Conservation (phyloP, 2,797 vertebrate genomes). For the Pangasius macronema region DNA sequence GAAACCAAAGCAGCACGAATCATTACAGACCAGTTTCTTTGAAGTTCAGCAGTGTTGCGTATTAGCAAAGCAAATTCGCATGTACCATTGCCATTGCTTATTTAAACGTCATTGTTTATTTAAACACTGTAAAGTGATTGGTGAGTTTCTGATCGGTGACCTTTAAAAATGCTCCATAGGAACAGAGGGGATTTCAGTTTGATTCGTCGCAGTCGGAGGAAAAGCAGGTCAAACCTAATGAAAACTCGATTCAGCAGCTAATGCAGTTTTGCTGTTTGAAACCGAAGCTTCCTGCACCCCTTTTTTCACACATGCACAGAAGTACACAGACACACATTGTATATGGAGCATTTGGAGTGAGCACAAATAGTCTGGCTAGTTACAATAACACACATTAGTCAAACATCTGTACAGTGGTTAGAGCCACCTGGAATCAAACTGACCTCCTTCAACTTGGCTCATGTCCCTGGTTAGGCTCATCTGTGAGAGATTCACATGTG, state of each 20-base stretch:
- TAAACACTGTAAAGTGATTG: not conserved
- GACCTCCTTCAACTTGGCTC: not conserved
- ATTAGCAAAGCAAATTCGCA: not conserved
- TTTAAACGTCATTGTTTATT: not conserved
- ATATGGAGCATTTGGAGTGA: slow-evolving; percentile 11
- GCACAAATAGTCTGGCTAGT: slow-evolving; percentile 17
- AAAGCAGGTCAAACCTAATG: slow-evolving; percentile 48
- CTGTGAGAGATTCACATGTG: not conserved
- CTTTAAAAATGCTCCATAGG: not conserved
- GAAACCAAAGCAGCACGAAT: slow-evolving; percentile 29
- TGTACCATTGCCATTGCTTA: not conserved
- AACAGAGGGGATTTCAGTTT: slow-evolving; percentile 16
- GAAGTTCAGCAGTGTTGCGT: not conserved
- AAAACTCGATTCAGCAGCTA: slow-evolving; percentile 44
- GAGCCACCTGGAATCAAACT: slow-evolving; percentile 1
- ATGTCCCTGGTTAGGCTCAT: not conserved
- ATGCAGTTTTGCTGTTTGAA: slow-evolving; percentile 41
- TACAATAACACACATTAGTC: slow-evolving; percentile 1
- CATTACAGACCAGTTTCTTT: slow-evolving; percentile 11
- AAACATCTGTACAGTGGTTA: slow-evolving; percentile 5
- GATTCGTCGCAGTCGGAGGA: slow-evolving; percentile 24
- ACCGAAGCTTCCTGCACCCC: slow-evolving; percentile 2
- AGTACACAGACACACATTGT: slow-evolving; percentile 11
- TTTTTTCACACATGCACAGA: slow-evolving; percentile 10
- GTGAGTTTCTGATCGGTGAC: not conserved